A percentile compares a stretch with the other conserved stretches of the same genome.
These are phyloP conservation scores for Philypnodon macrostomus DNA, from an alignment of 2,797 vertebrate species.

Conservation along the genomic window DNA sequence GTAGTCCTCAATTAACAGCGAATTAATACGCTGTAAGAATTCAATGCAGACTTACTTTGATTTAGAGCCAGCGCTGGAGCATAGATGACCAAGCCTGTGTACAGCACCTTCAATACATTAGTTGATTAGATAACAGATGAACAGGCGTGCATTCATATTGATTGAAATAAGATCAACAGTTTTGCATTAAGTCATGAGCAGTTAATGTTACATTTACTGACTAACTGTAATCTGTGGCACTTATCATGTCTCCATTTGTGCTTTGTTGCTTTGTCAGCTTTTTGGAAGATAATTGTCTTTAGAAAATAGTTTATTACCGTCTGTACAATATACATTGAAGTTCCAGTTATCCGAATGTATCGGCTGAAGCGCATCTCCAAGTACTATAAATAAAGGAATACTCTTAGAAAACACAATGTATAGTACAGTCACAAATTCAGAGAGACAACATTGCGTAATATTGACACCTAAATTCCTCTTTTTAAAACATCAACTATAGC, in stretches of 20 bases:
- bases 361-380: conserved; percentile 78
- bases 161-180: conserved; percentile 4
- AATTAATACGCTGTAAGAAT: background rate
- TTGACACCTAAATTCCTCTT: background rate
- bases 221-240: too few species aligned
- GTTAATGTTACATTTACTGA: too few species aligned
- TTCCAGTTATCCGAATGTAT: conserved; percentile 74
- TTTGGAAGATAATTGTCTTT: conserved; percentile 5
- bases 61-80: conserved; percentile 82
- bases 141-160: conserved; percentile 38
- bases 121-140: conserved; percentile 57
- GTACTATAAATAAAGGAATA: conserved; percentile 73
- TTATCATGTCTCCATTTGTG: background rate
- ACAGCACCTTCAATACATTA: conserved; percentile 75
- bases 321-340: conserved; percentile 78
- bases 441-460: background rate
- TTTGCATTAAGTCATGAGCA: conserved; percentile 42
- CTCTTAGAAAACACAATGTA: too few species aligned
- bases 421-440: too few species aligned
- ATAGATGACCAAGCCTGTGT: conserved; percentile 83
- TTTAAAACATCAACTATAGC: conserved; percentile 1
- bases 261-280: conserved; percentile 8
- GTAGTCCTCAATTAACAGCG: background rate
- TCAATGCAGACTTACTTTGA: conserved; percentile 74
- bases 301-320: conserved; percentile 66